Conservation (phyloP, 2,113 vertebrate species). For the Notarius lentiginosus region DNA sequence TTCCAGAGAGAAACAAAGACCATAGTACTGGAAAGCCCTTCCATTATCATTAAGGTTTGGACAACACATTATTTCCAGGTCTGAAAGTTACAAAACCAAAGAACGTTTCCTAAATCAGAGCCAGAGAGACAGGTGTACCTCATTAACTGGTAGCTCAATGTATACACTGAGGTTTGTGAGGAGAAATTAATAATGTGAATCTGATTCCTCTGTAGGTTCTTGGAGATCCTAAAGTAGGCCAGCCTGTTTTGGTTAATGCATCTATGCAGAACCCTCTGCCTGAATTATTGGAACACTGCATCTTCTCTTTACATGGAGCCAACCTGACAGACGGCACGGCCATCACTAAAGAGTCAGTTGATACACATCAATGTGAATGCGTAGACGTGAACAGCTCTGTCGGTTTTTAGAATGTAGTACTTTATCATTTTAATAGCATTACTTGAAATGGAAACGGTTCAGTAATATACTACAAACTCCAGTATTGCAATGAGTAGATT, state of each 20-base stretch:
- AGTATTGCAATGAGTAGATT: neutral
- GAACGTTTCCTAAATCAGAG: neutral
- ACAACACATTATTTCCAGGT: neutral
- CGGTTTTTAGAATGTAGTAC: neutral
- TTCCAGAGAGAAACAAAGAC: slow-evolving; percentile 72
- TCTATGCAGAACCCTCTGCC: slow-evolving; percentile 79
- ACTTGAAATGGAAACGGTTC: neutral
- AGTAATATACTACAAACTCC: neutral
- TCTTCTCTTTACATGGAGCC: slow-evolving; percentile 76
- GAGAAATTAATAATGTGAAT: neutral
- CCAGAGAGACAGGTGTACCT: neutral
- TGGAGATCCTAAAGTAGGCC: slow-evolving; percentile 75
- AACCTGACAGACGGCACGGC: slow-evolving; percentile 71
- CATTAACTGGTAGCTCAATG: neutral
- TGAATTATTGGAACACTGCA: slow-evolving; percentile 67
- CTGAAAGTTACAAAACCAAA: neutral
- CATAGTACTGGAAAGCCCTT: slow-evolving; percentile 80
- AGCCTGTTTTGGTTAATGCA: slow-evolving; percentile 74
- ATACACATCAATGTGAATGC: neutral
- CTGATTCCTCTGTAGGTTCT: slow-evolving; percentile 69
- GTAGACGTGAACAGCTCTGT: neutral
- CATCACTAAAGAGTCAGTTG: slow-evolving; percentile 72
- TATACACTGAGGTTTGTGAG: neutral
- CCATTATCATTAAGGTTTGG: slow-evolving; percentile 79
- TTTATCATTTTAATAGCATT: neutral